Evolutionary conservation across 2,113 vertebrate species (phyloP).

Genomic region (Petromus typicus): DNA sequence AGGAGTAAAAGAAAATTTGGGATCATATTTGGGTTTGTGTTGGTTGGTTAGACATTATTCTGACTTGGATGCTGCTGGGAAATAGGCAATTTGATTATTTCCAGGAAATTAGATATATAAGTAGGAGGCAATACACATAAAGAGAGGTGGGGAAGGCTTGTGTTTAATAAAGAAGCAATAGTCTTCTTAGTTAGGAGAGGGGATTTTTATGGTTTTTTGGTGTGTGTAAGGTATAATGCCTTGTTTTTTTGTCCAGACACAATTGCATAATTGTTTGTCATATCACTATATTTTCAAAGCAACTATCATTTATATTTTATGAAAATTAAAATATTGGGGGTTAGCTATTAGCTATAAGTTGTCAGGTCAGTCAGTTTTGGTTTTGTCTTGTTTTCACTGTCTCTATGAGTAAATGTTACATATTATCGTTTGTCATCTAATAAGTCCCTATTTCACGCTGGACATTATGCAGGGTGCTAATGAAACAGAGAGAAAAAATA

Average conservation of each 20-base stretch:
- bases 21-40: background rate
- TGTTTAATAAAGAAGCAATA: background rate
- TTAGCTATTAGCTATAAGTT: background rate
- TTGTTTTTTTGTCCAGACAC: constrained; percentile 37
- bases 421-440: background rate
- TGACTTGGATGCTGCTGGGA: constrained; percentile 10
- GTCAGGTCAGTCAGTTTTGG: background rate
- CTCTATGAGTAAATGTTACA: background rate
- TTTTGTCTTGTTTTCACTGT: constrained; percentile 1
- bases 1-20: background rate
- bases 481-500: background rate
- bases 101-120: background rate
- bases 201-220: background rate
- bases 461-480: background rate
- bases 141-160: background rate
- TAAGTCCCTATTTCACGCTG: background rate
- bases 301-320: background rate
- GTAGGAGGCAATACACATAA: background rate
- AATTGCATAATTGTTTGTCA: constrained; percentile 24
- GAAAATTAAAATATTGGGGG: background rate
- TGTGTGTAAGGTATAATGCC: background rate
- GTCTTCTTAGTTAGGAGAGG: background rate
- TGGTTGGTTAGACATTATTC: background rate
- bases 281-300: background rate
- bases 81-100: background rate